Percentiles rank a stretch among this genome's conserved stretches.
Conservation (phyloP, 2,888 invertebrate species). For the Myopa testacea region DNA sequence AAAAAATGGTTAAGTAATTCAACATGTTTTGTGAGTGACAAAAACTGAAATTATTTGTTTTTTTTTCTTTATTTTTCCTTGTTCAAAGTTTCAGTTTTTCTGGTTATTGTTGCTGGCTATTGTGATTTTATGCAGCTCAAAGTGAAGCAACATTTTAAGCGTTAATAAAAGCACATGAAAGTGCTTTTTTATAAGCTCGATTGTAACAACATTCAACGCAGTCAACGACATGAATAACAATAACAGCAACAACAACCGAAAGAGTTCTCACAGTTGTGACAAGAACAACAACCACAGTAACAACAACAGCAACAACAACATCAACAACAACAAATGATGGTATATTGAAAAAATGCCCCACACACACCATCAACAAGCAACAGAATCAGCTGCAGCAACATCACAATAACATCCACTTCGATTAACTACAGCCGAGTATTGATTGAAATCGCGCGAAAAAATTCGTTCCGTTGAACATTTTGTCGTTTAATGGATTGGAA, state of each 20-base stretch:
- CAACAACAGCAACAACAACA: too few species aligned
- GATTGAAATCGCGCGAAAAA: constrained; percentile 41
- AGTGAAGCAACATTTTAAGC: background rate
- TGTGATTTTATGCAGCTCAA: background rate
- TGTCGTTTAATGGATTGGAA: constrained; percentile 44
- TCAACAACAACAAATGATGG: background rate
- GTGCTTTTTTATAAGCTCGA: background rate
- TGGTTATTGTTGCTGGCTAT: too few species aligned
- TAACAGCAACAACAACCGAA: background rate
- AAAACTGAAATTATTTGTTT: background rate
- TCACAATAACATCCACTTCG: constrained; percentile 15
- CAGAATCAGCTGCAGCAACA: constrained; percentile 10
- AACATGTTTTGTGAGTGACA: too few species aligned
- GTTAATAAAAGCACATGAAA: background rate
- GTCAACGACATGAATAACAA: background rate
- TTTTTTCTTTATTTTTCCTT: background rate
- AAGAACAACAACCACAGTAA: background rate
- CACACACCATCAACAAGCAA: background rate
- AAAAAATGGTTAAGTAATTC: too few species aligned
- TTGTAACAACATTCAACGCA: background rate
- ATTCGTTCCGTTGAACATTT: constrained; percentile 45
- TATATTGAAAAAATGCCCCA: background rate
- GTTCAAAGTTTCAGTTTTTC: too few species aligned
- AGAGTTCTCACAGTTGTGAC: background rate
- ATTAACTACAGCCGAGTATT: constrained; percentile 15